Base-by-base conservation (phyloP, 2,113 vertebrate genomes). In the Struthidea cinerea region DNA sequence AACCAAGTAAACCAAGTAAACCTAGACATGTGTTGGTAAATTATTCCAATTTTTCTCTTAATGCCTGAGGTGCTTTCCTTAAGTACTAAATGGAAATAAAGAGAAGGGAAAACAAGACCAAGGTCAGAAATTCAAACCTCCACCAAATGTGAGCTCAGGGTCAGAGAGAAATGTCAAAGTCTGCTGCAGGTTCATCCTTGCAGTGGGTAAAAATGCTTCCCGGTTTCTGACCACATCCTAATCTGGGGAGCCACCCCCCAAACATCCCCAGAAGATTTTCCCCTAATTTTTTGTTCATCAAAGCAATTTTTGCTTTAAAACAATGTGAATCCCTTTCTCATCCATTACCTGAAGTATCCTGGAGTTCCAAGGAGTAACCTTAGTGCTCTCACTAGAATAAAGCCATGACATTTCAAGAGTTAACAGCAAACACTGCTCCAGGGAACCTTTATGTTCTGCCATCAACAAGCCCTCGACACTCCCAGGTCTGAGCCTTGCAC, bases 311-410 rank as follows among this genome's bases (percentile, higher is more conserved):
- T 87, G 9, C 35, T 53, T 61, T 53, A 24, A 86, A 80, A 32
- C 4, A 1, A 13, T 0, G 1, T 7, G 30, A 59, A 56, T 44
- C 21, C 8, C 5, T 59, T 18, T 13, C 35, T 56, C 1, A 20
- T 19, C 30, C 27, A 11, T 15, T 46, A 52, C 27, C n/a, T 27
- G 41, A 32, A 77, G 21, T 1, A 37, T n/a, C n/a, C 49, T n/a
- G 13, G n/a, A 47, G 17, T 1, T 1, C 28, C 47, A 50, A 82
- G 41, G 56, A 56, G 35, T 14, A 35, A 46, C 41, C 14, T 50
- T 3, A 4, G 33, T 27, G 13, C 8, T 65, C 35, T 61, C 13
- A 4, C 39, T 46, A 42, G 33, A 41, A 9, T 11, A 41, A 7
- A 18, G 13, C 6, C 6, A 7, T 0, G 8, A 49, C 9, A 10